Percentiles rank a stretch among this genome's conserved stretches.
phyloP scores from a whole-genome alignment of 2,888 invertebrate genomes.

The Thymelicus lineola region DNA sequence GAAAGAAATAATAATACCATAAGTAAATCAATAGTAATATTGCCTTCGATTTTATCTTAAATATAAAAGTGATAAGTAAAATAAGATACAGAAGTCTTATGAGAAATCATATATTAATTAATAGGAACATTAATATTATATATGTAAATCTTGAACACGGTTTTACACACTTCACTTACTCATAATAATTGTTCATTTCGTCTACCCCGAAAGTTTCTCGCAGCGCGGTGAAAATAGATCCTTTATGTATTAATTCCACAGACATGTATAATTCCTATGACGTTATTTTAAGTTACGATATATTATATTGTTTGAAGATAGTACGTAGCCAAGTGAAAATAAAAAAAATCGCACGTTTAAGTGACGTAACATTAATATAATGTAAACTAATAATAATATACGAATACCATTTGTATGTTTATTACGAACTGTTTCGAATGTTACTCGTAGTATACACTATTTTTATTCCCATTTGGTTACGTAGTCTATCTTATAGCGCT shows the following conservation, averaged over 20 bases:
- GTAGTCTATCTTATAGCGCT: constrained; percentile 44
- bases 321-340: constrained; percentile 16
- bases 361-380: too few relatives aligned
- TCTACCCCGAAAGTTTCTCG: constrained; percentile 62
- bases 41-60: constrained; percentile 65
- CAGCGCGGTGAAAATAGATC: constrained; percentile 16
- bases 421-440: too few relatives aligned
- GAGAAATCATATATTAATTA: constrained; percentile 42
- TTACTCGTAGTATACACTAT: neutral
- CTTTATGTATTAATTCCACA: constrained; percentile 3
- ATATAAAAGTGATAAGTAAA: constrained; percentile 62
- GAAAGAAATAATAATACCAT: constrained; percentile 15
- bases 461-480: constrained; percentile 41
- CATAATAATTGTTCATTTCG: constrained; percentile 12
- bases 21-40: constrained; percentile 52
- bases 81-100: constrained; percentile 74
- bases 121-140: constrained; percentile 33
- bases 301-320: constrained; percentile 12
- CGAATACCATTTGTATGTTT: too few relatives aligned
- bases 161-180: constrained; percentile 17
- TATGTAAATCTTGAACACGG: constrained; percentile 32
- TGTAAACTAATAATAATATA: too few relatives aligned
- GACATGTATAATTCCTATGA: neutral
- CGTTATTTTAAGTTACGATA: constrained; percentile 1
- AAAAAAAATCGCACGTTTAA: neutral